These are phyloP conservation scores for Chirona hameri DNA, from an alignment of 2,888 invertebrate genomes.

Conservation along the genomic window DNA sequence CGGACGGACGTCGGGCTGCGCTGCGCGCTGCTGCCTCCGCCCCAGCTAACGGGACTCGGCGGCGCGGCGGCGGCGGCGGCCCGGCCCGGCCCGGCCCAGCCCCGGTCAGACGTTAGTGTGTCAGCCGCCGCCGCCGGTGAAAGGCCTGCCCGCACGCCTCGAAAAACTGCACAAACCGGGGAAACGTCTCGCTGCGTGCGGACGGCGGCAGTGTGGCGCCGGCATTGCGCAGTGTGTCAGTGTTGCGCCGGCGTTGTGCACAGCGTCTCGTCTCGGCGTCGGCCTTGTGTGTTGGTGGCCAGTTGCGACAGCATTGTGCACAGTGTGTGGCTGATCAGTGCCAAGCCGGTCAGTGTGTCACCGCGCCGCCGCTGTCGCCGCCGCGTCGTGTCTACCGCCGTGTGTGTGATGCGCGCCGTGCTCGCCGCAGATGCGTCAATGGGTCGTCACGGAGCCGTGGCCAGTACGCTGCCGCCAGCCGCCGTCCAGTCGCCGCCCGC, in stretches of 20 bases:
- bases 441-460: conserved; percentile 1
- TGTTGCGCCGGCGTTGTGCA: not conserved
- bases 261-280: not conserved
- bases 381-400: not conserved
- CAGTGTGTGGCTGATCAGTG: too few relatives aligned
- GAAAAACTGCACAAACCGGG: not conserved
- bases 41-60: not conserved
- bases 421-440: not conserved
- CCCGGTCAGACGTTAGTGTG: not conserved
- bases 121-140: not conserved
- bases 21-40: not conserved
- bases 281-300: not conserved
- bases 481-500: conserved; percentile 3
- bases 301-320: not conserved
- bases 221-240: not conserved
- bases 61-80: not conserved
- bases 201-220: not conserved
- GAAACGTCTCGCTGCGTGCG: not conserved
- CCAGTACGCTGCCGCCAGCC: not conserved
- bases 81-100: not conserved
- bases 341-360: too few relatives aligned
- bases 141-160: not conserved
- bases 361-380: not conserved
- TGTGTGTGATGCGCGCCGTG: too few relatives aligned
- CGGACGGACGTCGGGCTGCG: not conserved